A percentile compares a stretch with the other conserved stretches of the same genome.
phyloP scores from a whole-genome alignment of 2,113 vertebrate species.

The Clupea harengus region DNA sequence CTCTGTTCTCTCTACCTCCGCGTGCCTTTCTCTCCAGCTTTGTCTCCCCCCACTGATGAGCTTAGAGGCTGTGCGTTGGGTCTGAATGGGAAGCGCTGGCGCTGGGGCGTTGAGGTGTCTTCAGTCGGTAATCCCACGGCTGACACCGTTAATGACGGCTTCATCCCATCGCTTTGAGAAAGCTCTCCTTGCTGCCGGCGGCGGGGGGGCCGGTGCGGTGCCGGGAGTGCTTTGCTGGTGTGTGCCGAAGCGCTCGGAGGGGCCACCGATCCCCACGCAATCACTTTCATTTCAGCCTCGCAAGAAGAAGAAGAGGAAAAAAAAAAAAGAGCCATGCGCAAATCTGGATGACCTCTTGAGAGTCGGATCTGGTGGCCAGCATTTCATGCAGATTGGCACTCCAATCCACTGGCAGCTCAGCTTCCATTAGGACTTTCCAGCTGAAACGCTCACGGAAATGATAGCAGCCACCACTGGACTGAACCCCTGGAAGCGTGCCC shows the following conservation, averaged over 20 bases:
- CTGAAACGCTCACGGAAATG: neutral
- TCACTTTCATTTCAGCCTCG: slow-evolving; percentile 5
- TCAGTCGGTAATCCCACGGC: slow-evolving; percentile 16
- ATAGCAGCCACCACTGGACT: neutral
- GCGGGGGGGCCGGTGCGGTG: neutral
- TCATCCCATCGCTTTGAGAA: neutral
- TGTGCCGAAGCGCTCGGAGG: neutral
- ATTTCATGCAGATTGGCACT: slow-evolving; percentile 14
- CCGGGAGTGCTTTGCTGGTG: neutral
- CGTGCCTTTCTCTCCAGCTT: neutral
- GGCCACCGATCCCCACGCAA: neutral
- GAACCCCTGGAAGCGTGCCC: slow-evolving; percentile 5
- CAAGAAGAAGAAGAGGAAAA: neutral
- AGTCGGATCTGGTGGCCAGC: neutral
- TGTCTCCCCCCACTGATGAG: neutral
- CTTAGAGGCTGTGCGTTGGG: neutral
- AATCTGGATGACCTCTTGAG: slow-evolving; percentile 7
- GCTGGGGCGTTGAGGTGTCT: neutral
- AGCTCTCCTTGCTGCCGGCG: neutral
- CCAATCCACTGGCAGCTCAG: neutral
- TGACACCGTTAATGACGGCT: slow-evolving; percentile 19
- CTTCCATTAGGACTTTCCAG: slow-evolving; percentile 1
- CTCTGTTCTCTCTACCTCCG: neutral
- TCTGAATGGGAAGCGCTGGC: neutral
- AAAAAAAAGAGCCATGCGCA: neutral